Percentiles rank a stretch among this genome's conserved stretches.
phyloP scores from a whole-genome alignment of 2,797 vertebrate species.

The Epinephelus malabaricus region DNA sequence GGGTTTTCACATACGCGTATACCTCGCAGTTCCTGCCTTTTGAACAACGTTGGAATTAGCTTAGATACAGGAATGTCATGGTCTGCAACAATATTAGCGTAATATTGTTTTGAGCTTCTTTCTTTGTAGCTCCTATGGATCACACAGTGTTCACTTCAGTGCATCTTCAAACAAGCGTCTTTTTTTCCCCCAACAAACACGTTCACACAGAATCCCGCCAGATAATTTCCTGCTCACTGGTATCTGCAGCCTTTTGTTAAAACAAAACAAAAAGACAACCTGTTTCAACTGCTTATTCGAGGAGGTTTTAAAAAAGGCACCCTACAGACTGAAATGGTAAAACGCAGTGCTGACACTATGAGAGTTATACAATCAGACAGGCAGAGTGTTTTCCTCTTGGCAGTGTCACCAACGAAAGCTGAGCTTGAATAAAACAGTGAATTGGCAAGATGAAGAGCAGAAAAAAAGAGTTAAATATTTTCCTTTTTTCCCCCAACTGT shows the following conservation, averaged over 20 bases:
- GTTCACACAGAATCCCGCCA: slow-evolving; percentile 35
- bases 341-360: slow-evolving; percentile 39
- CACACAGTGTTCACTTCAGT: slow-evolving; percentile 39
- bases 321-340: slow-evolving; percentile 37
- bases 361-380: slow-evolving; percentile 64
- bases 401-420: slow-evolving; percentile 47
- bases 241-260: slow-evolving; percentile 43
- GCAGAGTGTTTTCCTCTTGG: slow-evolving; percentile 51
- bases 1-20: slow-evolving; percentile 6
- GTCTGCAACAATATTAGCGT: slow-evolving; percentile 25
- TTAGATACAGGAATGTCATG: slow-evolving; percentile 19
- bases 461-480: slow-evolving; percentile 20
- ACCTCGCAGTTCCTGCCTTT: background rate
- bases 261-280: slow-evolving; percentile 51
- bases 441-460: slow-evolving; percentile 27
- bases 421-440: slow-evolving; percentile 53
- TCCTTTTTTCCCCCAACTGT: slow-evolving; percentile 7
- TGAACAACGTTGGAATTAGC: slow-evolving; percentile 29
- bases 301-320: slow-evolving; percentile 27
- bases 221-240: slow-evolving; percentile 34
- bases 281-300: slow-evolving; percentile 52
- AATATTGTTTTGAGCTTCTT: slow-evolving; percentile 36
- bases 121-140: slow-evolving; percentile 42
- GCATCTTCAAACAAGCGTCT: slow-evolving; percentile 55
- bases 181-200: slow-evolving; percentile 1